phyloP scores from a whole-genome alignment of 1,140 invertebrate species.

The Berghia stephanieae region DNA sequence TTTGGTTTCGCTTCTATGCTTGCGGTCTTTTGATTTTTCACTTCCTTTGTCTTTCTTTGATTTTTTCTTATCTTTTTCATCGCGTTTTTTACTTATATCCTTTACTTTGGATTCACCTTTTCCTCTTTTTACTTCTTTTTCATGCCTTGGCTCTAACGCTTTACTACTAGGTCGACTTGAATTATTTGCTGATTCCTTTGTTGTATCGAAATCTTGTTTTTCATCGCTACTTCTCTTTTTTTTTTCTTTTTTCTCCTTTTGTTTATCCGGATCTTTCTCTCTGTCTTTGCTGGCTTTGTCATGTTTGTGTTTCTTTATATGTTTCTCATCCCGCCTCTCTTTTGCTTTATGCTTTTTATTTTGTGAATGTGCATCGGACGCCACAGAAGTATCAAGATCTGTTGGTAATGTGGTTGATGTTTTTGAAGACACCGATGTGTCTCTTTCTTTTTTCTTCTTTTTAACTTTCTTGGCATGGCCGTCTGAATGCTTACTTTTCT shows the following conservation, averaged over 20 bases:
- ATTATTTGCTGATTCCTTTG: too few relatives aligned
- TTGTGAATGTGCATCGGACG: not conserved
- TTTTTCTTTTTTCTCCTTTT: not conserved
- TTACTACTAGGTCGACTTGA: too few relatives aligned
- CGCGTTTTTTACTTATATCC: not conserved
- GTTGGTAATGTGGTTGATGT: too few relatives aligned
- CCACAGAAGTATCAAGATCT: not conserved
- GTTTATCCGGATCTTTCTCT: not conserved
- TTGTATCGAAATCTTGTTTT: not conserved
- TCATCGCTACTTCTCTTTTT: not conserved
- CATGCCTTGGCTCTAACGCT: too few relatives aligned
- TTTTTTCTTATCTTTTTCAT: conserved; percentile 1
- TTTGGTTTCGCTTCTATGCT: not conserved
- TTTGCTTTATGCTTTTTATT: not conserved
- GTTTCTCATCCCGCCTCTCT: not conserved
- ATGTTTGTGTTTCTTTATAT: conserved; percentile 5
- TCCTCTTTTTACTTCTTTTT: not conserved
- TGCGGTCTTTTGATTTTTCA: not conserved
- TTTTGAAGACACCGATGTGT: too few relatives aligned
- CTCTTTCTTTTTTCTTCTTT: too few relatives aligned
- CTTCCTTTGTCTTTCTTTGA: not conserved
- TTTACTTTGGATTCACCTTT: not conserved
- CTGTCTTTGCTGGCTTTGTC: conserved; percentile 8
- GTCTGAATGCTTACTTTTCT: too few relatives aligned
- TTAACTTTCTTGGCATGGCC: too few relatives aligned